Evolutionary conservation across 2,113 vertebrate genomes (phyloP), one percentile per base, ranked within the genome.

Genomic region (Chauna torquata): DNA sequence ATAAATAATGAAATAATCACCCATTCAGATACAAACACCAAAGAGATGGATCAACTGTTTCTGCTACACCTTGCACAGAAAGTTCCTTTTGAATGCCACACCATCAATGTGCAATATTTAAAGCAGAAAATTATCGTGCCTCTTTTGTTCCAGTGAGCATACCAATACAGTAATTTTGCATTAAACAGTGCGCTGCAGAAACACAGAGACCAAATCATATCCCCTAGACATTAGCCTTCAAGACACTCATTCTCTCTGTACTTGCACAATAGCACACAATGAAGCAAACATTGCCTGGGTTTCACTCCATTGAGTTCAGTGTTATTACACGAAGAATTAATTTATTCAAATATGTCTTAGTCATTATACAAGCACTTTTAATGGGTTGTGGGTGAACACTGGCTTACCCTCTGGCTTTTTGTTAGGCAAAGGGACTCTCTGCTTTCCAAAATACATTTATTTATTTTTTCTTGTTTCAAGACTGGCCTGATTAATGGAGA

Each of bases 1-100:
- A 94, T 70, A 94, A 94, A 95, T 89, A 87, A 94, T 79, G 45
- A 82, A 97, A 95, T 72, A 72, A 76, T 71, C 61, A 88, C 38
- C 71, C 32, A 42, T 72, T 86, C 64, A 78, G 66, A 78, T n/a
- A 79, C 22, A 95, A 59, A 91, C 57, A 93, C 74, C 40, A 94
- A 82, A 81, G 76, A 79, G 24, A 89, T 16, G 4, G 70, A 95
- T 82, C 70, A 82, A 72, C 83, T 80, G 82, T 86, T 95, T 87
- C 82, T 95, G 86, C 89, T 82, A 66, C 25, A 82, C 18, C 62
- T 96, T 86, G 86, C 52, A 83, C 38, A 94, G 90, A 84, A 92
- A 79, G 30, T 47, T 92, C n/a, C 25, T 82, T 79, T 82, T 42
- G 25, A 68, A n/a, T 92, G 32, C 38, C 82, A 74, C 10, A 27